A percentile compares a stretch with the other conserved stretches of the same genome.
These are phyloP conservation scores for Streblospio benedicti DNA, from an alignment of 1,140 invertebrate genomes.

Conservation along the genomic window DNA sequence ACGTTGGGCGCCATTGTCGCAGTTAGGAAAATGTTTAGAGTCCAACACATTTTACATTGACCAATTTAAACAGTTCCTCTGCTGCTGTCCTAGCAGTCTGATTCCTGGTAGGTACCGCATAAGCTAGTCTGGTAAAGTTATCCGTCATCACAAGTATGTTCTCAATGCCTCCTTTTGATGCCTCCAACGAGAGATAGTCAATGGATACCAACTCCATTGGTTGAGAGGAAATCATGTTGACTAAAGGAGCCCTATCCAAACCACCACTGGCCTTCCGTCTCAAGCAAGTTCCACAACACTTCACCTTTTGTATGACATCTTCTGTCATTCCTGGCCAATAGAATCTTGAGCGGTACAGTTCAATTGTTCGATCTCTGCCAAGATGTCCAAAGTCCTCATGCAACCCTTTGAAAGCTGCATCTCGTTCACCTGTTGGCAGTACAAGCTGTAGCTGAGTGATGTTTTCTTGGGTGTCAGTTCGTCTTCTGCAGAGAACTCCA, in stretches of 20 bases:
- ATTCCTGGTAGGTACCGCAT: conserved; percentile 39
- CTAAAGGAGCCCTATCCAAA: neutral
- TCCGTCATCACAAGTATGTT: conserved; percentile 39
- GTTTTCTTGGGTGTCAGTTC: no score
- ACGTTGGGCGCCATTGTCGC: no score
- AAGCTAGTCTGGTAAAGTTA: conserved; percentile 43
- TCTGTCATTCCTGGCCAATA: conserved; percentile 1
- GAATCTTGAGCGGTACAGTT: neutral
- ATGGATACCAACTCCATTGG: neutral
- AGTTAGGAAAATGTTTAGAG: no score
- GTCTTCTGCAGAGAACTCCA: conserved; percentile 15
- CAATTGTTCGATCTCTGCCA: neutral
- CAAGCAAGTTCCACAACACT: neutral
- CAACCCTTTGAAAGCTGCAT: no score
- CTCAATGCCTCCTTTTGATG: conserved; percentile 5
- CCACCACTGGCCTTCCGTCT: neutral
- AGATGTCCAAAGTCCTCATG: no score
- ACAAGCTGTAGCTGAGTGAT: no score
- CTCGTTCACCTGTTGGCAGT: no score
- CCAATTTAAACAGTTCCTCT: conserved; percentile 34
- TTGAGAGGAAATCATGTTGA: neutral
- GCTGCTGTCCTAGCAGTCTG: conserved; percentile 41
- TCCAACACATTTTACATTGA: no score
- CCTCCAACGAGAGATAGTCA: conserved; percentile 1
- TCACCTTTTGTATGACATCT: neutral